These are phyloP conservation scores for Hypocryptadius cinnamomeus DNA, from an alignment of 2,113 vertebrate genomes.

Conservation along the genomic window DNA sequence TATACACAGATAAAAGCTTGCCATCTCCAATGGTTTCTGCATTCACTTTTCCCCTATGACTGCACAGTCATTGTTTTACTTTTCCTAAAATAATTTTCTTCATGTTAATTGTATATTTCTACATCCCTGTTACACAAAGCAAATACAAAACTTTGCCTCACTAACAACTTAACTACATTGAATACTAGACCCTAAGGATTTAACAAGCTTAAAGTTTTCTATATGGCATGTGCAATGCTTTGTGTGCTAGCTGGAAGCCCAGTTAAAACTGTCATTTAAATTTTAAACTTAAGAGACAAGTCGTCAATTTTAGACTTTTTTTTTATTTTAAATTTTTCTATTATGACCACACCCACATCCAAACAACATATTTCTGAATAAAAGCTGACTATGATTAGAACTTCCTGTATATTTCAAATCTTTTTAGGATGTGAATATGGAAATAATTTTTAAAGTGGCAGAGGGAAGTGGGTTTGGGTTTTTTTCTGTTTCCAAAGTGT, in stretches of 20 bases:
- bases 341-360: background rate
- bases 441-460: background rate
- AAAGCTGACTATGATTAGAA: background rate
- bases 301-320: background rate
- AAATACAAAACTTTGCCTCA: background rate
- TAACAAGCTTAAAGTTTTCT: background rate
- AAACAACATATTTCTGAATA: background rate
- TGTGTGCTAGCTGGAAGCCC: background rate
- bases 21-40: background rate
- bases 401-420: background rate
- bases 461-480: rapidly evolving
- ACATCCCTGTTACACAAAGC: background rate
- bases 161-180: background rate
- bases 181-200: background rate
- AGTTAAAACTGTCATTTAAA: background rate
- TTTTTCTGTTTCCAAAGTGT: background rate
- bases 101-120: background rate
- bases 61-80: background rate
- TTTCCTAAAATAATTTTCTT: background rate
- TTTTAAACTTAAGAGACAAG: background rate
- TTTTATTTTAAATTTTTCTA: background rate
- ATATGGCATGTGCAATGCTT: background rate
- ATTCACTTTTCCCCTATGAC: background rate
- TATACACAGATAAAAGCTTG: background rate
- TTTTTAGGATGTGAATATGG: background rate